Evolutionary conservation across 2,797 vertebrate species (phyloP).

Genomic region (Aotus griseimembra): DNA sequence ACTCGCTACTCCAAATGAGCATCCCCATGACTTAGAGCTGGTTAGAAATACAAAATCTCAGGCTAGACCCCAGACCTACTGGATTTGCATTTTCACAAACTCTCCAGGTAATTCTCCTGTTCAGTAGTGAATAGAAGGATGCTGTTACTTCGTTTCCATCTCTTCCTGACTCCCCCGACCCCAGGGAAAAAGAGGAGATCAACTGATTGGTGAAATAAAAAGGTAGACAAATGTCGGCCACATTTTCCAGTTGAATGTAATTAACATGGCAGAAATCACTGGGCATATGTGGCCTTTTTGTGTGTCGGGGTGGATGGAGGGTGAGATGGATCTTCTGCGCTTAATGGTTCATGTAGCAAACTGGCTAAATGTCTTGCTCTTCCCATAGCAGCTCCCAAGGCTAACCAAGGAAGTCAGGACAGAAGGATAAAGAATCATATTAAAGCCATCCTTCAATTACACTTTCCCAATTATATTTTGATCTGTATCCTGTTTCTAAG

Average conservation of each 20-base stretch:
- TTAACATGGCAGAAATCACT: background rate
- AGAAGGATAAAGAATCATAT: background rate
- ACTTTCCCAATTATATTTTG: background rate
- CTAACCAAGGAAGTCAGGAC: background rate
- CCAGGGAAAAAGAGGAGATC: background rate
- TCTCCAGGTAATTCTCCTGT: background rate
- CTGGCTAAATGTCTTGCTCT: background rate
- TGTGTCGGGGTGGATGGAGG: fast-evolving
- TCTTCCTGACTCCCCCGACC: background rate
- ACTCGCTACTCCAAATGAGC: background rate
- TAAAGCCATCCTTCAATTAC: background rate
- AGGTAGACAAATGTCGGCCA: background rate
- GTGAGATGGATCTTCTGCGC: background rate
- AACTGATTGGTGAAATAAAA: background rate
- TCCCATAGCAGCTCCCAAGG: background rate
- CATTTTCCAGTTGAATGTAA: background rate
- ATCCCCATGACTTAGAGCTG: background rate
- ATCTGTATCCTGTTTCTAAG: background rate
- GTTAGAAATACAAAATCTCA: background rate
- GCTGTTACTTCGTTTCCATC: background rate
- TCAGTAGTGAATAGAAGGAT: background rate
- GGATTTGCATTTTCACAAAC: background rate
- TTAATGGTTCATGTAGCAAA: background rate
- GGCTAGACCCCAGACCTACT: fast-evolving
- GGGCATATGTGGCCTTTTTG: background rate